Percentiles rank a stretch among this genome's conserved stretches.
phyloP scores from a whole-genome alignment of 2,888 invertebrate genomes.

The Watsonalla cultraria region DNA sequence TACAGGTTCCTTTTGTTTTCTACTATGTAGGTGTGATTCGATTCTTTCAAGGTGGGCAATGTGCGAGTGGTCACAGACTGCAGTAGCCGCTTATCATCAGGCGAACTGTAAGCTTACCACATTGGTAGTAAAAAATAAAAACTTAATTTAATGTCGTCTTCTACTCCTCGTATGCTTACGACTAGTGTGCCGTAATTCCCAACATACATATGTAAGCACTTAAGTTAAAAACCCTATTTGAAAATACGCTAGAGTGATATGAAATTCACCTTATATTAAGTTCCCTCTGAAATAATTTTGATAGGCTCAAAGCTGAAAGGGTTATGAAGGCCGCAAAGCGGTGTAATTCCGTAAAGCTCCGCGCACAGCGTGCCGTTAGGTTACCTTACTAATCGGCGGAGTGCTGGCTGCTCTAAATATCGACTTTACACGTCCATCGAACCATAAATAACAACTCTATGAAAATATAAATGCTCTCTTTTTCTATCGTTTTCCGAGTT shows the following conservation, averaged over 20 bases:
- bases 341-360: conserved; percentile 46
- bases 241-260: conserved; percentile 30
- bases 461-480: conserved; percentile 77
- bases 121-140: no score
- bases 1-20: no score
- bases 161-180: no score
- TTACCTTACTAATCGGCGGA: conserved; percentile 73
- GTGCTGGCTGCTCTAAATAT: conserved; percentile 73
- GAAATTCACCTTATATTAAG: conserved; percentile 44
- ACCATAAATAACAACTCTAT: conserved; percentile 77
- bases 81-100: no score
- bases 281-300: conserved; percentile 63
- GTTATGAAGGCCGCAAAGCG: conserved; percentile 52
- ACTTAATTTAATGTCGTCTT: no score
- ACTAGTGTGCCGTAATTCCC: not conserved
- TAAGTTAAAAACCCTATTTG: conserved; percentile 31
- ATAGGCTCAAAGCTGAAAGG: conserved; percentile 72
- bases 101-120: no score
- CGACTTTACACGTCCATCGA: conserved; percentile 72
- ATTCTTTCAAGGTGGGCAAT: no score
- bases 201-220: conserved; percentile 33
- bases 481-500: conserved; percentile 75
- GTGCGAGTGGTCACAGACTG: no score
- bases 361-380: conserved; percentile 37
- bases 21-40: no score